Evolutionary conservation across 1,140 invertebrate genomes (phyloP).

Genomic region (Rhopalosiphum padi): DNA sequence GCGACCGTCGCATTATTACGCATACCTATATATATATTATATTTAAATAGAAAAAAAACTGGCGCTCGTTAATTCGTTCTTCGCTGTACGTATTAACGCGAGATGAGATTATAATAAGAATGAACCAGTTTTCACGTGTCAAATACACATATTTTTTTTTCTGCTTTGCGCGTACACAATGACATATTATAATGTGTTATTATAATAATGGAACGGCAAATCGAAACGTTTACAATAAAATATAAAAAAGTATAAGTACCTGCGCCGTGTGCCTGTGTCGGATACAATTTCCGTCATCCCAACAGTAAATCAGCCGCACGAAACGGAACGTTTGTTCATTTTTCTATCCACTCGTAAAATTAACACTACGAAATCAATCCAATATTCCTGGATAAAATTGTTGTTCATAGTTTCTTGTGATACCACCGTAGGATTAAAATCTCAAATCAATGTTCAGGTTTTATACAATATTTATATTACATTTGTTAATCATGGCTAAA

Average conservation of each 20-base stretch:
- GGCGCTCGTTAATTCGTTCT: not conserved
- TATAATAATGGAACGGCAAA: not conserved
- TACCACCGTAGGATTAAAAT: not conserved
- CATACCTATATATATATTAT: not conserved
- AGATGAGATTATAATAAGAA: slow-evolving; percentile 14
- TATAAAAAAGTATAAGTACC: not conserved
- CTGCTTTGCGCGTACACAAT: not conserved
- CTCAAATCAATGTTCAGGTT: not conserved
- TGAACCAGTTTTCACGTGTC: slow-evolving; percentile 9
- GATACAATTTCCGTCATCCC: not conserved
- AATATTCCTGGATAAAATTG: not conserved
- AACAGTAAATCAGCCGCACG: not conserved
- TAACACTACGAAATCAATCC: not conserved
- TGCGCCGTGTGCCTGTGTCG: not conserved
- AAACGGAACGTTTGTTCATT: not conserved
- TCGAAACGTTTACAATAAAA: not conserved
- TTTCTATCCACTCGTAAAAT: not conserved
- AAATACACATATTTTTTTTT: not conserved
- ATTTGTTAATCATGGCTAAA: not conserved
- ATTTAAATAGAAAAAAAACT: not conserved
- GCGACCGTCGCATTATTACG: not conserved
- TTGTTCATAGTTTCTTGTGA: not conserved
- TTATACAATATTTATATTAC: not conserved
- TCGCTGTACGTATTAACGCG: not conserved
- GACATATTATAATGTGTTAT: not conserved